A percentile compares a stretch with the other conserved stretches of the same genome.
Evolutionary conservation across 1,140 invertebrate species (phyloP).

Genomic region (Trinorchestia longiramus): DNA sequence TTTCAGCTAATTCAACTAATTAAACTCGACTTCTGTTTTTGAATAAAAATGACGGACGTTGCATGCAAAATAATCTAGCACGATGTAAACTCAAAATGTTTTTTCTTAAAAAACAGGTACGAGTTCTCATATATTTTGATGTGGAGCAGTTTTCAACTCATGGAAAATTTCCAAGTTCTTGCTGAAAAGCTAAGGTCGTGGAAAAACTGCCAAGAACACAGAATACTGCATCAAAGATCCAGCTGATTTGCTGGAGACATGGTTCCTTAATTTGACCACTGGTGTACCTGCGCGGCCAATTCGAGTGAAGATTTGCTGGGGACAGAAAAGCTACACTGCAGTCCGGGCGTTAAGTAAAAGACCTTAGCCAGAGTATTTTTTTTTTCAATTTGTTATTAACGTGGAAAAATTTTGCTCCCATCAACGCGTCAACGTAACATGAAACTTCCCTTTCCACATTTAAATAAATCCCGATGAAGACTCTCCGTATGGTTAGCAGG

Average conservation of each 20-base stretch:
- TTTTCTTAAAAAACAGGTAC: too few species aligned
- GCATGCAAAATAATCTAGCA: too few species aligned
- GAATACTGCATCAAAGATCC: background rate
- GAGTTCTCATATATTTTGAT: too few species aligned
- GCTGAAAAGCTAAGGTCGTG: too few species aligned
- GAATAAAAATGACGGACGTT: too few species aligned
- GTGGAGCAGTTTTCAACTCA: too few species aligned
- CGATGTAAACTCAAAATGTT: too few species aligned
- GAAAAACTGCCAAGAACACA: background rate
- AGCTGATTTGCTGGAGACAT: background rate
- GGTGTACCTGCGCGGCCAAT: background rate
- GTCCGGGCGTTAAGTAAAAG: too few species aligned
- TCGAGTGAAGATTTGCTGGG: background rate
- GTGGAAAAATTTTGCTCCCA: background rate
- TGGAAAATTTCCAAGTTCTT: too few species aligned
- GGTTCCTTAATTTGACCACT: background rate
- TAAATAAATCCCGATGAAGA: background rate
- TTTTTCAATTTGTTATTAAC: background rate
- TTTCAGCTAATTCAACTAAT: too few species aligned
- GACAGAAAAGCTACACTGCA: too few species aligned
- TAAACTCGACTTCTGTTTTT: too few species aligned
- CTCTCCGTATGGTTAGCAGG: background rate
- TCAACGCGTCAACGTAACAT: background rate
- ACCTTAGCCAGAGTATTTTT: background rate
- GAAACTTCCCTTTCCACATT: background rate